Conservation (phyloP, 2,797 vertebrate genomes). For the Lophius americanus region DNA sequence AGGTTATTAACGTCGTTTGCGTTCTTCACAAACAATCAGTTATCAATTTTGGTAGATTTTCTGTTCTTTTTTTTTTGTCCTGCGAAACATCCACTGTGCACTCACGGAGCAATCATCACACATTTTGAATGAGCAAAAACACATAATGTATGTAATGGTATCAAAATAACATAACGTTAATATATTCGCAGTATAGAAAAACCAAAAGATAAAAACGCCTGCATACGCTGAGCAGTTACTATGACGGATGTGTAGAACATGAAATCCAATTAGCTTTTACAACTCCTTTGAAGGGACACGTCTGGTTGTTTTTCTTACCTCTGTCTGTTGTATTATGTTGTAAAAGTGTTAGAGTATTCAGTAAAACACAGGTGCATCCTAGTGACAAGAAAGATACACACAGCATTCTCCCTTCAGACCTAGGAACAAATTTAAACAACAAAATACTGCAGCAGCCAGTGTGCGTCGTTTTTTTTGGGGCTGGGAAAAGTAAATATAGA, state of each 20-base stretch:
- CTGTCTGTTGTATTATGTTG: background rate
- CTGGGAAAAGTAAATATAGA: background rate
- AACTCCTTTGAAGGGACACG: background rate
- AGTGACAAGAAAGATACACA: background rate
- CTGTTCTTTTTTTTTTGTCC: background rate
- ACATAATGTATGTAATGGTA: background rate
- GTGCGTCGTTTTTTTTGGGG: background rate
- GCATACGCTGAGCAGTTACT: background rate
- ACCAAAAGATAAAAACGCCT: too few relatives aligned
- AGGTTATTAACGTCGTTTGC: background rate
- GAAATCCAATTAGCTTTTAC: background rate
- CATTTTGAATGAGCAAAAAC: background rate
- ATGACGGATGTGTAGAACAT: background rate
- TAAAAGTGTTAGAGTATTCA: background rate
- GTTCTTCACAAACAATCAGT: background rate
- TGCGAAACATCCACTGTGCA: background rate
- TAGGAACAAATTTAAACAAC: background rate
- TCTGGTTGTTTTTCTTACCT: background rate
- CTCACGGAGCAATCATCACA: too few relatives aligned
- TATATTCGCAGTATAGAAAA: background rate
- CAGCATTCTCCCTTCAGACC: background rate
- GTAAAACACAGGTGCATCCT: background rate
- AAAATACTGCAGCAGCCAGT: background rate
- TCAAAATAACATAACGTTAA: background rate
- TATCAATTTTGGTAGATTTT: background rate